A percentile compares a stretch with the other conserved stretches of the same genome.
Conservation (phyloP, 2,888 invertebrate species). For the Neoascia interrupta region DNA sequence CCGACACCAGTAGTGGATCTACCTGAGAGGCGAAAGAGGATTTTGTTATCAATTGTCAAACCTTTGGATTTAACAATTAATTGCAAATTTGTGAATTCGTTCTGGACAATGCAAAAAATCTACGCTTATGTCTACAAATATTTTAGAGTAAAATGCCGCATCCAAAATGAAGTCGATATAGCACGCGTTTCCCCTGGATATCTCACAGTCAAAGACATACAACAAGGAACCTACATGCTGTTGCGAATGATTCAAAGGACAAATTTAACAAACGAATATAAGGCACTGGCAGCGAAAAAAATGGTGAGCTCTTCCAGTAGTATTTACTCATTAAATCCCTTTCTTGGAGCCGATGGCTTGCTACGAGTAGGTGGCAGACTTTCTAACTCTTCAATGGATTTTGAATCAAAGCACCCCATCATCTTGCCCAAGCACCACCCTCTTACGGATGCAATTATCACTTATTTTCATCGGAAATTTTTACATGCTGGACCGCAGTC, state of each 20-base stretch:
- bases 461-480: constrained; percentile 47
- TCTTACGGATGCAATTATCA: constrained; percentile 41
- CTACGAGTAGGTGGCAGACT: constrained; percentile 41
- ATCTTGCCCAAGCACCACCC: constrained; percentile 46
- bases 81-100: constrained; percentile 7
- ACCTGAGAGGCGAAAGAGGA: constrained; percentile 39
- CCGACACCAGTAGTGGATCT: constrained; percentile 26
- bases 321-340: constrained; percentile 25
- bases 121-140: constrained; percentile 17
- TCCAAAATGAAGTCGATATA: background rate
- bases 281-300: constrained; percentile 4
- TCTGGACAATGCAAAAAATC: background rate
- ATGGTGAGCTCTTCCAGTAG: constrained; percentile 13
- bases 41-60: background rate
- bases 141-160: too few species aligned
- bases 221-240: constrained; percentile 9
- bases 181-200: too few species aligned
- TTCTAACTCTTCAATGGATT: constrained; percentile 15
- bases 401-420: constrained; percentile 9
- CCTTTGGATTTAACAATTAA: background rate
- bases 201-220: constrained; percentile 9
- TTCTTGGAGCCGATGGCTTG: constrained; percentile 30
- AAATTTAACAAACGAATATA: constrained; percentile 18
- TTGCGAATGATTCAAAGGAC: constrained; percentile 19
- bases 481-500: constrained; percentile 26